Percentiles rank a stretch among this genome's conserved stretches.
These are phyloP conservation scores for Trichogramma evanescens DNA, from an alignment of 2,888 invertebrate species.

Conservation along the genomic window DNA sequence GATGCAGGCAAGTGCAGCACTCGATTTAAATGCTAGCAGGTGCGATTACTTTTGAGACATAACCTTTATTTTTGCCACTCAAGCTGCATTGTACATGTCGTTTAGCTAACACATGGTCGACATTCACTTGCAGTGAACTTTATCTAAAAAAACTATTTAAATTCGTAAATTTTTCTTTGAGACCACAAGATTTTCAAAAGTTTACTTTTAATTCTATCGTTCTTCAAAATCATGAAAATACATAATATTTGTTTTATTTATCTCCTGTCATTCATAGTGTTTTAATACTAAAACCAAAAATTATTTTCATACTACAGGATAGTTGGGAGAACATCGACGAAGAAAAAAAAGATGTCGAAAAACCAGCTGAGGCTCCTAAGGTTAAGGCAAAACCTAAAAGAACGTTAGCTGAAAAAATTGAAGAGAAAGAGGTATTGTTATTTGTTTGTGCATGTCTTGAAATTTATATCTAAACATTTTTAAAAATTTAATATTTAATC, in stretches of 20 bases:
- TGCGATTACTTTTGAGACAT: conserved; percentile 12
- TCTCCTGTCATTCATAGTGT: background rate
- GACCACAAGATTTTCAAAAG: background rate
- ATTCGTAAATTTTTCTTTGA: background rate
- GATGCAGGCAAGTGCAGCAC: background rate
- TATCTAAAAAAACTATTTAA: background rate
- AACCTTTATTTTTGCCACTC: conserved; percentile 22
- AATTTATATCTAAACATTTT: background rate
- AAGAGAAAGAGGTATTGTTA: conserved; percentile 70
- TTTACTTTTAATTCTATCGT: background rate
- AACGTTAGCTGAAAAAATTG: conserved; percentile 70
- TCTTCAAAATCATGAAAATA: background rate
- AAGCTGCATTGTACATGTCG: background rate
- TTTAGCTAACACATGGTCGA: conserved; percentile 31
- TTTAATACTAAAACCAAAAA: background rate
- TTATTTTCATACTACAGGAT: conserved; percentile 55
- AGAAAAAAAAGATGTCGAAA: conserved; percentile 72
- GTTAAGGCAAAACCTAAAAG: conserved; percentile 67
- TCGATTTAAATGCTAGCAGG: background rate
- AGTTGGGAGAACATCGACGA: conserved; percentile 90
- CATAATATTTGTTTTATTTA: background rate
- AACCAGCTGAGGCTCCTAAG: conserved; percentile 56
- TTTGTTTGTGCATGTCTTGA: conserved; percentile 25
- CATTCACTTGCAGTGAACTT: conserved; percentile 7
- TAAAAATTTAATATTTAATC: conserved; percentile 22